phyloP scores from a whole-genome alignment of 2,888 invertebrate species.

The Plagodis dolabraria region DNA sequence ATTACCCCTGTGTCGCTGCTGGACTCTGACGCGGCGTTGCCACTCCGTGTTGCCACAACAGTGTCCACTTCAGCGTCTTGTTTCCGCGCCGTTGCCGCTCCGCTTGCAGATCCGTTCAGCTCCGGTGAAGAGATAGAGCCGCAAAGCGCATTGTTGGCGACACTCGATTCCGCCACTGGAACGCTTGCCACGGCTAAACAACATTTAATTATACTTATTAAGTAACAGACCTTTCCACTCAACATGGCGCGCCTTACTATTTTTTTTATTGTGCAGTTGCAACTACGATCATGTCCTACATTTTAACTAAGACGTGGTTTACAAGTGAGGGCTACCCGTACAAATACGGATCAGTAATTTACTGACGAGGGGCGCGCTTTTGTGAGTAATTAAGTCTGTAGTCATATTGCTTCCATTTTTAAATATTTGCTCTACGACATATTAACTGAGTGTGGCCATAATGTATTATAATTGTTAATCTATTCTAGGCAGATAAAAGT shows the following conservation, averaged over 20 bases:
- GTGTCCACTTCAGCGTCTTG: constrained; percentile 31
- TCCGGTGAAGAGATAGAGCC: constrained; percentile 80
- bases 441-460: no score
- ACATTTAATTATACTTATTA: neutral
- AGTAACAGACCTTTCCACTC: neutral
- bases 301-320: no score
- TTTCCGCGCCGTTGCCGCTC: constrained; percentile 34
- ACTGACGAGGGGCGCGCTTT: no score
- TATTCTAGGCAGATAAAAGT: no score
- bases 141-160: constrained; percentile 55
- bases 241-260: neutral
- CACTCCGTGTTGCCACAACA: constrained; percentile 28
- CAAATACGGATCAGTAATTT: no score
- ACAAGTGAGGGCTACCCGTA: no score
- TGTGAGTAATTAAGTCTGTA: no score
- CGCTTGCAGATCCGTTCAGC: constrained; percentile 49
- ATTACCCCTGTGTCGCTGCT: constrained; percentile 77
- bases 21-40: constrained; percentile 61
- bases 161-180: constrained; percentile 55
- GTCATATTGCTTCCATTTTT: no score
- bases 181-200: constrained; percentile 62
- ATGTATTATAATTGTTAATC: no score
- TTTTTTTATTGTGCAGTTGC: no score
- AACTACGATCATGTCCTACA: no score
- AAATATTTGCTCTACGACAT: no score